Conservation (phyloP, 1,140 invertebrate species). For the Augochlora pura region DNA sequence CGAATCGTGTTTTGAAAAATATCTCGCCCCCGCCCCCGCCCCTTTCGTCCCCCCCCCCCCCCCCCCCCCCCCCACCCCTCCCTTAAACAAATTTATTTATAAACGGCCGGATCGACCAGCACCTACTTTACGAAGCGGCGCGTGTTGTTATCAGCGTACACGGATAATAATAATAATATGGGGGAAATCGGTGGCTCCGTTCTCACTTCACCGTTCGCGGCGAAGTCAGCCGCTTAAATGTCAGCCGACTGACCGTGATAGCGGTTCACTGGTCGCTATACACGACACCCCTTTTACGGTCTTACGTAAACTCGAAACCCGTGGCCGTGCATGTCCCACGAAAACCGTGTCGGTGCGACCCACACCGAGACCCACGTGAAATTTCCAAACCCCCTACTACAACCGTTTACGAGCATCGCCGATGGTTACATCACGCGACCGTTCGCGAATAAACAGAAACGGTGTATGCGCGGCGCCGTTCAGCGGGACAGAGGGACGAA, state of each 20-base stretch:
- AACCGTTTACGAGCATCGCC: background rate
- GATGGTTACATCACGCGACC: background rate
- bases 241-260: slow-evolving; percentile 4
- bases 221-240: slow-evolving; percentile 14
- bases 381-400: background rate
- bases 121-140: too few species aligned
- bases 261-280: slow-evolving; percentile 17
- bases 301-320: slow-evolving; percentile 24
- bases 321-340: background rate
- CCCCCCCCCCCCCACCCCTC: background rate
- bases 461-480: too few species aligned
- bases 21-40: background rate
- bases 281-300: background rate
- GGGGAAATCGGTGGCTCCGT: too few species aligned
- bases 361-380: background rate
- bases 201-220: too few species aligned
- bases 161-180: too few species aligned
- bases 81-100: background rate
- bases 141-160: too few species aligned
- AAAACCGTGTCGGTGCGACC: slow-evolving; percentile 5
- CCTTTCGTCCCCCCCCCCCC: too few species aligned
- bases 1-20: background rate
- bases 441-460: background rate
- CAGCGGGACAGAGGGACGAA: background rate
- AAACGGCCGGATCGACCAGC: background rate